A percentile compares a stretch with the other conserved stretches of the same genome.
Evolutionary conservation across 2,113 vertebrate genomes (phyloP).

Genomic region (Tragelaphus scriptus): DNA sequence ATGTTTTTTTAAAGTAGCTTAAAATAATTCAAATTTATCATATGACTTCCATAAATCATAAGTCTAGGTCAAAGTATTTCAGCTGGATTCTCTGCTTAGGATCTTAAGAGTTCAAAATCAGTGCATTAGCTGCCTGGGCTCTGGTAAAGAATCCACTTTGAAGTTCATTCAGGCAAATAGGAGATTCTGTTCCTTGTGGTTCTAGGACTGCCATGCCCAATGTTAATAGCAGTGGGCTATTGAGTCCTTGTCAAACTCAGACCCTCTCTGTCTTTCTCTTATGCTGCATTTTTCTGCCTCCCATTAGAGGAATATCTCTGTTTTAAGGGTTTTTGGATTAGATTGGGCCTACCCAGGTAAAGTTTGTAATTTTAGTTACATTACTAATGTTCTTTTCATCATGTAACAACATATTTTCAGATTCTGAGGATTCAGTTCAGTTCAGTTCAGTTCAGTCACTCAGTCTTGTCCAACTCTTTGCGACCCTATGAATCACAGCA

Average conservation of each 20-base stretch:
- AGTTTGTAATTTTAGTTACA: not conserved
- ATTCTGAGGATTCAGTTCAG: not conserved
- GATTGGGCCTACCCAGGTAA: not conserved
- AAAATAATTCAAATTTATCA: not conserved
- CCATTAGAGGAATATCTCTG: not conserved
- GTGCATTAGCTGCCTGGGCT: not conserved
- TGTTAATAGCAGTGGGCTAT: not conserved
- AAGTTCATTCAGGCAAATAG: not conserved
- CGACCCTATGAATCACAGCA: no score
- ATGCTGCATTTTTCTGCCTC: not conserved
- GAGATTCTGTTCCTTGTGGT: not conserved
- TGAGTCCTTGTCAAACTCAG: no score
- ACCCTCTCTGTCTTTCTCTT: not conserved
- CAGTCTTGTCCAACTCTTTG: no score
- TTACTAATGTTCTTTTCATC: not conserved
- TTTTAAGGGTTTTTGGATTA: not conserved
- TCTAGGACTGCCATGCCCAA: not conserved
- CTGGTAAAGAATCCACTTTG: not conserved
- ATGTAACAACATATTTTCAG: not conserved
- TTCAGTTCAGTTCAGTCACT: no score
- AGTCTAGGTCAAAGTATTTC: not conserved
- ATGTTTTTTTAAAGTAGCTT: not conserved
- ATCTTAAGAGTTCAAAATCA: not conserved
- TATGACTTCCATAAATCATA: not conserved
- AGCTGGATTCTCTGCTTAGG: not conserved